Evolutionary conservation across 2,113 vertebrate species (phyloP), one percentile per base, ranked within the genome.

Genomic region (Redunca redunca): DNA sequence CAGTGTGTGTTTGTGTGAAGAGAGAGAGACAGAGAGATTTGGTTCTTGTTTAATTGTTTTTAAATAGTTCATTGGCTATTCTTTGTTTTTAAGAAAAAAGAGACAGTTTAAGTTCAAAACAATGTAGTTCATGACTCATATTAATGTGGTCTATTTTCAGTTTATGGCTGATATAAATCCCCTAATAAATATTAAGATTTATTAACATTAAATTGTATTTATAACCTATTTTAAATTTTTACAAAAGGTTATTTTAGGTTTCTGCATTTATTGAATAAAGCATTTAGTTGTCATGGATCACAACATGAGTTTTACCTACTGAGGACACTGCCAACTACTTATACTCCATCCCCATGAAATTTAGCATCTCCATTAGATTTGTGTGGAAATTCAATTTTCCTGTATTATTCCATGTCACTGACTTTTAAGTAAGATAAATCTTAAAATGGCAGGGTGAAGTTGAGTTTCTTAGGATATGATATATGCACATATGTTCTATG

Each of bases 161-260:
- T 82, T 77, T 83, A 74, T 94, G 83, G 11, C 53, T 64, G 48
- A 62, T 48, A 94, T 84, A 94, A 95, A 93, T 85, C 19, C 13
- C 11, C 81, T 4, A 77, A 77, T 77, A 77, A 77, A 43, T 43
- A 43, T 26, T 43, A 77, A 77, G 71, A 77, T 26, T 14, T 93
- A 16, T 94, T 89, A 96, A 87, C 21, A 71, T 91, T 90, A 64
- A 90, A 93, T 87, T 21, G 91, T 81, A 91, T 48, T 81, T 96
- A 94, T 62, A 80, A 80, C 14, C 33, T 96, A 77, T 46, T 91
- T 58, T 81, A 96, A 93, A 92, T 57, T 50, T 84, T n/a, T 96
- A 46, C 43, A 33, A 97, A 26, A 82, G 33, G 88, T 21, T 88
- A 52, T 58, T 50, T 74, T 97, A 77, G 53, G 25, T 90, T 92